phyloP scores from a whole-genome alignment of 1,140 invertebrate species.

The Nebria ingens region DNA sequence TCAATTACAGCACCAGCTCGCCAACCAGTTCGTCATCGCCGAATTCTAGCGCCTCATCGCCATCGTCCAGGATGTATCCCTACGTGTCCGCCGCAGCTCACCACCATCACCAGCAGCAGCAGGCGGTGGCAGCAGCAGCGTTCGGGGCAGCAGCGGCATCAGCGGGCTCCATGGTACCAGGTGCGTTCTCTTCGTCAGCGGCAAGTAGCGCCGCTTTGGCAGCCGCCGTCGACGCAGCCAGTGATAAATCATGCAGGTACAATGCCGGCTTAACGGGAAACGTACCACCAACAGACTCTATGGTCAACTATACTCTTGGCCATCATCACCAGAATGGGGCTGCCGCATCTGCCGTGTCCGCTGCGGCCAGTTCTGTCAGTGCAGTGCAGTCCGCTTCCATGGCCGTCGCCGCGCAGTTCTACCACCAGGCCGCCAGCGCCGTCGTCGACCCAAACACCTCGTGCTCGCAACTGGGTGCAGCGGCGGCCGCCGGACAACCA shows the following conservation, averaged over 20 bases:
- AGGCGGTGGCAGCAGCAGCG: conserved; percentile 55
- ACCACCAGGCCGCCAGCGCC: conserved; percentile 66
- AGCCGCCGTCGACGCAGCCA: conserved; percentile 47
- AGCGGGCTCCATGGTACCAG: conserved; percentile 53
- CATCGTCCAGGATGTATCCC: conserved; percentile 62
- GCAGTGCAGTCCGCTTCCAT: conserved; percentile 64
- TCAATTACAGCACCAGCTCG: conserved; percentile 40
- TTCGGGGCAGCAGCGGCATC: conserved; percentile 49
- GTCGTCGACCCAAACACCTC: conserved; percentile 53
- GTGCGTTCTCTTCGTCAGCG: conserved; percentile 42
- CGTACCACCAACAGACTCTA: conserved; percentile 55
- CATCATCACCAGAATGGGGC: conserved; percentile 66
- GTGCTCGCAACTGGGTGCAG: conserved; percentile 50
- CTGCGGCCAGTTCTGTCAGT: conserved; percentile 44
- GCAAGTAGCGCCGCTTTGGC: conserved; percentile 42
- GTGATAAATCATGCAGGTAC: conserved; percentile 70
- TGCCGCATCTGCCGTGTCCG: conserved; percentile 43
- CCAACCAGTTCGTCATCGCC: conserved; percentile 39
- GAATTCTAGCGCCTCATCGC: conserved; percentile 46
- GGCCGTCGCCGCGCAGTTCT: conserved; percentile 76
- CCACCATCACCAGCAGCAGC: conserved; percentile 58
- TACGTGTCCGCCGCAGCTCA: conserved; percentile 56
- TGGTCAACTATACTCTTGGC: conserved; percentile 68
- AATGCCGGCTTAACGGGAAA: conserved; percentile 52
- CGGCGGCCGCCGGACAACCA: conserved; percentile 52